Conservation (phyloP, 1,140 invertebrate species). For the Cydia pomonella region DNA sequence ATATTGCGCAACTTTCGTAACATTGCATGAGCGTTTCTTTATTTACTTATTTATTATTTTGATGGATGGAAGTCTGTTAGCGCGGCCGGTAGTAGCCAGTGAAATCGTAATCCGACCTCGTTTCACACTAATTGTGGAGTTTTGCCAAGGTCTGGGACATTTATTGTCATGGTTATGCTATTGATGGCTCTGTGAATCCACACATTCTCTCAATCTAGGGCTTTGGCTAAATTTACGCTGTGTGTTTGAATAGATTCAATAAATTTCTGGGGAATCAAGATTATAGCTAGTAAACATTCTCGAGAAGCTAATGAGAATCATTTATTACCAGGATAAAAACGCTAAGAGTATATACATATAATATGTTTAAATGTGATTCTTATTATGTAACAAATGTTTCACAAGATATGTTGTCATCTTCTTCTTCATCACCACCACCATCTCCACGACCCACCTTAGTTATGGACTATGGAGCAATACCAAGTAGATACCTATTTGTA, state of each 20-base stretch:
- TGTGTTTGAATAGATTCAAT: neutral
- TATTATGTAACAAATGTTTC: no score
- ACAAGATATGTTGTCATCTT: no score
- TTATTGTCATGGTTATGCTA: slow-evolving; percentile 58
- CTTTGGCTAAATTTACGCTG: slow-evolving; percentile 44
- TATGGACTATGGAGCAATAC: no score
- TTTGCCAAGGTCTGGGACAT: slow-evolving; percentile 72
- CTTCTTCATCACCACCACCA: no score
- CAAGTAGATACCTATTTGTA: no score
- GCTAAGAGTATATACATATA: no score
- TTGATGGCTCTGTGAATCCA: slow-evolving; percentile 34
- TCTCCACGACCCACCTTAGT: no score
- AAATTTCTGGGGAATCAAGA: neutral
- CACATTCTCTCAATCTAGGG: slow-evolving; percentile 37
- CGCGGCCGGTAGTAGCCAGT: slow-evolving; percentile 22
- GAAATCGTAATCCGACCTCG: slow-evolving; percentile 52
- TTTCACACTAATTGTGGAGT: slow-evolving; percentile 66
- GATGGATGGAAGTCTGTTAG: slow-evolving; percentile 53
- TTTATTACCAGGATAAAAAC: no score
- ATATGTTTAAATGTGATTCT: no score
- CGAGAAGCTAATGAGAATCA: no score
- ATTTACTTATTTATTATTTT: slow-evolving; percentile 49
- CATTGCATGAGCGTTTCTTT: slow-evolving; percentile 41
- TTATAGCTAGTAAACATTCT: neutral
- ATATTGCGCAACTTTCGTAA: slow-evolving; percentile 33